Conservation (phyloP, 2,113 vertebrate species). For the Pollimyrus isidori region DNA sequence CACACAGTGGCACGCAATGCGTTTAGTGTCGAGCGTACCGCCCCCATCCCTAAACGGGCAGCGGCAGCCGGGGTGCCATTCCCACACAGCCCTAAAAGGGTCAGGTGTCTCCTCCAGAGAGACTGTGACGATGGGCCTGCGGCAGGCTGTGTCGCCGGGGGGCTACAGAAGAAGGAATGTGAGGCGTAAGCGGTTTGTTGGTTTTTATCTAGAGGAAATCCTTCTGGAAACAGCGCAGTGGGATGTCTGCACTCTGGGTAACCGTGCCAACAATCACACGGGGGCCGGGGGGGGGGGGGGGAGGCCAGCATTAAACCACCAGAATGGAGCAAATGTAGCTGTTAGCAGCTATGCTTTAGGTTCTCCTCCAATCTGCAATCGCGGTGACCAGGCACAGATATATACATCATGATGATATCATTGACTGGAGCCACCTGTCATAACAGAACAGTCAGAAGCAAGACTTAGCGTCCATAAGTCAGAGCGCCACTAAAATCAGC, state of each 20-base stretch:
- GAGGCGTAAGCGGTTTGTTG: constrained; percentile 2
- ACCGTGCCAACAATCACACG: neutral
- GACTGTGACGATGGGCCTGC: neutral
- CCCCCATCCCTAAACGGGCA: neutral
- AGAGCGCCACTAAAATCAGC: neutral
- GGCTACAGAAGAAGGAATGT: neutral
- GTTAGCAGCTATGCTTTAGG: neutral
- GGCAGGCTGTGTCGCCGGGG: neutral
- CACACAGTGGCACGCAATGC: neutral
- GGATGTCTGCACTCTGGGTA: neutral
- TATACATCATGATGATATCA: neutral
- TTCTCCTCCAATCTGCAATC: neutral
- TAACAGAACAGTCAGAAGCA: neutral
- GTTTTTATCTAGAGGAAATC: constrained; percentile 11
- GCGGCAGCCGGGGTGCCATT: neutral
- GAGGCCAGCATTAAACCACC: neutral
- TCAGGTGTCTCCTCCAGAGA: too few relatives aligned
- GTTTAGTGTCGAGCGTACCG: neutral
- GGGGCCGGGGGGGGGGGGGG: neutral
- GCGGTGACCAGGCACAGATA: neutral
- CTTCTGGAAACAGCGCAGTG: neutral
- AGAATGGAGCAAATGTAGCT: neutral
- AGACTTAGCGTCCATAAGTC: neutral
- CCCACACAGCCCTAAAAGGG: neutral
- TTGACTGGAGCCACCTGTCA: neutral